These are phyloP conservation scores for Pachycephus smyrnensis DNA, from an alignment of 2,888 invertebrate species.

Conservation along the genomic window DNA sequence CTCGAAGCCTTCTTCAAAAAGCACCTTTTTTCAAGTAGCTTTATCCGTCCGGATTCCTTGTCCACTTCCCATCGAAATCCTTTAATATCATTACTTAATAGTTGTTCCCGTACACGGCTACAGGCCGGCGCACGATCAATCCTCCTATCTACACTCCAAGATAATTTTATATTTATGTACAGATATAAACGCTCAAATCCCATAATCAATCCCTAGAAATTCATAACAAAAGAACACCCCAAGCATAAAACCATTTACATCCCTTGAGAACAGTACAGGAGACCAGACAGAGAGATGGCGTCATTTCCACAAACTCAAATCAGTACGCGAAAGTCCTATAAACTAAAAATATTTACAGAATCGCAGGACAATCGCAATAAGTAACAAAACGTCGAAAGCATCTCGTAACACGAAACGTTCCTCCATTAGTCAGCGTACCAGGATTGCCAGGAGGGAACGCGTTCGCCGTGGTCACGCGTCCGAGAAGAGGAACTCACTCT, in stretches of 20 bases:
- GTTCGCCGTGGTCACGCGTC: constrained; percentile 65
- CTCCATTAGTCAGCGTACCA: background rate
- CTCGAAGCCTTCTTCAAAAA: background rate
- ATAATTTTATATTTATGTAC: background rate
- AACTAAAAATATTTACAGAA: background rate
- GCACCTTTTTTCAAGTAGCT: background rate
- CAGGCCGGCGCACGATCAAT: background rate
- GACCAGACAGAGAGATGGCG: background rate
- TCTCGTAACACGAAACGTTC: background rate
- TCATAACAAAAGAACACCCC: background rate
- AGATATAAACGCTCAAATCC: background rate
- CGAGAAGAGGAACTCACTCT: constrained; percentile 71
- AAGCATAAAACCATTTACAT: background rate
- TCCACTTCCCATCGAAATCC: background rate
- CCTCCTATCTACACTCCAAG: background rate
- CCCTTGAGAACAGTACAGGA: background rate
- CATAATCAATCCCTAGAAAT: background rate
- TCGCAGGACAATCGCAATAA: background rate
- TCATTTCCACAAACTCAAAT: background rate
- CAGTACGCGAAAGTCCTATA: background rate
- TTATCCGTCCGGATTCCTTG: background rate
- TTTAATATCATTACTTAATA: background rate
- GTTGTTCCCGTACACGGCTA: background rate
- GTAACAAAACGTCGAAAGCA: background rate
- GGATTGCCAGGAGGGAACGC: constrained; percentile 19